Percentiles rank a stretch among this genome's conserved stretches.
Evolutionary conservation across 2,888 invertebrate genomes (phyloP).

Genomic region (Tetragonula carbonaria): DNA sequence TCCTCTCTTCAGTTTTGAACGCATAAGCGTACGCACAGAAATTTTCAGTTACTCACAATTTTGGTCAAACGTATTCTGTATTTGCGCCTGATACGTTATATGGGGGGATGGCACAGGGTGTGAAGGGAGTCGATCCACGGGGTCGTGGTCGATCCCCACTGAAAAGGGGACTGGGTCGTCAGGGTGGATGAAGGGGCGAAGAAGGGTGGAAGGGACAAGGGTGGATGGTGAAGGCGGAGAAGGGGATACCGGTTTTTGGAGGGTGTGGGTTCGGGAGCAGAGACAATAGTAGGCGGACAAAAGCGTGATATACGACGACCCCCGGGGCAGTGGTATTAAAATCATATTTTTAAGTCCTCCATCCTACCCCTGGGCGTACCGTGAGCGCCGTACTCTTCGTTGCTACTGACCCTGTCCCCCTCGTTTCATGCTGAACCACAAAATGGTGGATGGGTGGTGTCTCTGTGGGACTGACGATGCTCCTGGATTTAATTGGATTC

Average conservation of each 20-base stretch:
- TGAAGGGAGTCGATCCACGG: constrained; percentile 18
- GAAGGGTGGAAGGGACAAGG: constrained; percentile 37
- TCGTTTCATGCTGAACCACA: constrained; percentile 50
- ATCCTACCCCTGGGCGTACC: constrained; percentile 33
- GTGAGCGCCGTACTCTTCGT: constrained; percentile 39
- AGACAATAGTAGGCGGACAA: constrained; percentile 83
- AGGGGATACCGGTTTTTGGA: constrained; percentile 66
- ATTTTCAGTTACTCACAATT: constrained; percentile 74
- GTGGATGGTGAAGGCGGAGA: constrained; percentile 41
- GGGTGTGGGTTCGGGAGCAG: constrained; percentile 75
- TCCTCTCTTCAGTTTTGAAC: neutral
- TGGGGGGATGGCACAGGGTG: neutral
- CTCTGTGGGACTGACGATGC: constrained; percentile 63
- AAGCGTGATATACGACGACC: constrained; percentile 82
- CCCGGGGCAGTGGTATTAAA: constrained; percentile 81
- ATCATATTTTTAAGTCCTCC: constrained; percentile 82
- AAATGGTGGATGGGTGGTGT: constrained; percentile 60
- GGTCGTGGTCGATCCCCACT: no score
- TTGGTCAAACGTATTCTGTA: constrained; percentile 44
- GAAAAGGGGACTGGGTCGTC: neutral
- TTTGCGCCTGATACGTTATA: constrained; percentile 38
- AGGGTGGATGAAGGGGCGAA: neutral
- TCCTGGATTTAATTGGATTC: constrained; percentile 77
- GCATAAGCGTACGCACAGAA: constrained; percentile 43
- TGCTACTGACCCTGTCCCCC: constrained; percentile 33